Evolutionary conservation across 2,113 vertebrate genomes (phyloP), one percentile per base, ranked within the genome.

Genomic region (Bombycilla garrulus): DNA sequence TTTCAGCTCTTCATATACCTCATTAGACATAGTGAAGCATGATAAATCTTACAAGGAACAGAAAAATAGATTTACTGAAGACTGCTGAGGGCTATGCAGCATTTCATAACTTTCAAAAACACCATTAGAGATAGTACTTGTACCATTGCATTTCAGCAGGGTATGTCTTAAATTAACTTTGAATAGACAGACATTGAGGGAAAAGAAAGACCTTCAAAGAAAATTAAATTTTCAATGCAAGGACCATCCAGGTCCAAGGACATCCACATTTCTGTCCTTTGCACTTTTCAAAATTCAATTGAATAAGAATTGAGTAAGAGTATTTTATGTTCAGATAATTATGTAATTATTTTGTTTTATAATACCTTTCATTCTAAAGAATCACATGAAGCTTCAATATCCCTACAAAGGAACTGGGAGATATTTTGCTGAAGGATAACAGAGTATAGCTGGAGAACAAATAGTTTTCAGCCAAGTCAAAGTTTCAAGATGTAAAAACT

Each of bases 331-430:
- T 88, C 36, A 10, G 51, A 40, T 82, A 94, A 85, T 82, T 80
- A 82, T 48, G 38, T 64, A 76, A 76, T 92, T 71, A 70, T 71
- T 93, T 82, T 85, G 20, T 35, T 92, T 95, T 95, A 42, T 81
- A 85, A 77, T 54, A 83, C 21, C 24, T 81, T 92, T 88, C n/a
- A 47, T 83, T 67, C 71, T 83, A 29, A 88, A 80, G 28, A 78
- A 92, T 83, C 42, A 23, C 62, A 35, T 65, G 54, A 76, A 88
- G 48, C 16, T 69, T 92, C 60, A 73, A 26, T 64, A 85, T 50
- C 11, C 20, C 23, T 67, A 5, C 3, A 14, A 50, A 86, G 42
- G 23, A 60, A 54, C 18, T 81, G 21, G 21, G 33, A 67, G 18
- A 10, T 78, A 66, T 51, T 83, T 89, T 90, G 20, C 29, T 83